Conservation (phyloP, 2,113 vertebrate species). For the Choloepus hoffmanni region DNA sequence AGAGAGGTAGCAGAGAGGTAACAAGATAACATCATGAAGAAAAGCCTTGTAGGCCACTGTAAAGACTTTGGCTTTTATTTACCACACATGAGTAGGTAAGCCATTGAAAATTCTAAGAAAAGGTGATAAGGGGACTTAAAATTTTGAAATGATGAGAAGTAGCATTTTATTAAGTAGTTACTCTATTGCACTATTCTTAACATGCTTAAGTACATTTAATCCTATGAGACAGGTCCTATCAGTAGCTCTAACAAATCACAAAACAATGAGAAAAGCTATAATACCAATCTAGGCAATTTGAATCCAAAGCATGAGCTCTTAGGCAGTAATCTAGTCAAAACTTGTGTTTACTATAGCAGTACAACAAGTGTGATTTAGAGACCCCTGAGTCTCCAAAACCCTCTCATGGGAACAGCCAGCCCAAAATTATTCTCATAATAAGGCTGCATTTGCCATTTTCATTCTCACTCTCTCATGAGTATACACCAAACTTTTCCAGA, state of each 20-base stretch:
- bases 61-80: background rate
- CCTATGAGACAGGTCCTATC: background rate
- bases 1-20: background rate
- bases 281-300: background rate
- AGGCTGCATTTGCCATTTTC: constrained; percentile 30
- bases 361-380: background rate
- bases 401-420: background rate
- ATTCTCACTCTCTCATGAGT: background rate
- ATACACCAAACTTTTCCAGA: background rate
- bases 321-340: background rate
- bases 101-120: background rate
- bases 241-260: background rate
- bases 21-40: background rate
- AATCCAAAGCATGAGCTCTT: background rate
- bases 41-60: background rate
- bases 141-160: background rate
- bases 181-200: background rate
- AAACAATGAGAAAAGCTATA: background rate
- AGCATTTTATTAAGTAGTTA: background rate
- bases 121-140: background rate
- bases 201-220: background rate
- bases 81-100: background rate
- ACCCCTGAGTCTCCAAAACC: background rate
- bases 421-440: background rate
- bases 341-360: background rate